Percentiles rank a stretch among this genome's conserved stretches.
Conservation (phyloP, 2,888 invertebrate genomes). For the Ecliptopera silaceata region DNA sequence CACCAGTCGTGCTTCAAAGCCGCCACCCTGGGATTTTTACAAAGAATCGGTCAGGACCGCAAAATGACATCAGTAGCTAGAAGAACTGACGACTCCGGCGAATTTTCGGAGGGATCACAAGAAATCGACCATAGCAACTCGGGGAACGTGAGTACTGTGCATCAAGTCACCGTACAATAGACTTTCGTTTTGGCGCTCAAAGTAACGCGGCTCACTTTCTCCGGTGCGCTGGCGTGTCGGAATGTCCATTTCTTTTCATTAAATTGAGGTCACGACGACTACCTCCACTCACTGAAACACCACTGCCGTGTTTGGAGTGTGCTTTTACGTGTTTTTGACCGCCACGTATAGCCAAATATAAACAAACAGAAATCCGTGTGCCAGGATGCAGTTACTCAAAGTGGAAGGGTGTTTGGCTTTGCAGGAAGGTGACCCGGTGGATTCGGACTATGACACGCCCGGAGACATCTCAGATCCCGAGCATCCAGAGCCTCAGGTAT, state of each 20-base stretch:
- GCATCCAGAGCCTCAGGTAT: slow-evolving; percentile 89
- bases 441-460: slow-evolving; percentile 78
- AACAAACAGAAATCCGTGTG: slow-evolving; percentile 15
- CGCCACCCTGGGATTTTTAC: slow-evolving; percentile 76
- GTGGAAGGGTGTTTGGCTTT: slow-evolving; percentile 72
- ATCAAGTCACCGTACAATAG: slow-evolving; percentile 34
- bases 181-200: slow-evolving; percentile 77
- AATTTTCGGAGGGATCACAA: slow-evolving; percentile 78
- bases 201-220: slow-evolving; percentile 75
- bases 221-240: slow-evolving; percentile 73
- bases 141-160: slow-evolving; percentile 69
- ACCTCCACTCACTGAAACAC: slow-evolving; percentile 66
- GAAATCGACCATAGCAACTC: slow-evolving; percentile 74
- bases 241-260: slow-evolving; percentile 77
- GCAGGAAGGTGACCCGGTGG: slow-evolving; percentile 70
- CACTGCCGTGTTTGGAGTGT: slow-evolving; percentile 59
- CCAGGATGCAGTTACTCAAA: slow-evolving; percentile 70
- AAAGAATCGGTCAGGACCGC: slow-evolving; percentile 71
- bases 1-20: slow-evolving; percentile 50
- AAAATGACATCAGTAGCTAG: slow-evolving; percentile 77
- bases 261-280: slow-evolving; percentile 75
- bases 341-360: slow-evolving; percentile 58
- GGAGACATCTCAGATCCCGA: slow-evolving; percentile 82
- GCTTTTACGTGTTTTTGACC: slow-evolving; percentile 44
- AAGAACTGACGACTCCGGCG: slow-evolving; percentile 75